These are phyloP conservation scores for Herpailurus yagouaroundi DNA, from an alignment of 2,113 vertebrate genomes.

Conservation along the genomic window DNA sequence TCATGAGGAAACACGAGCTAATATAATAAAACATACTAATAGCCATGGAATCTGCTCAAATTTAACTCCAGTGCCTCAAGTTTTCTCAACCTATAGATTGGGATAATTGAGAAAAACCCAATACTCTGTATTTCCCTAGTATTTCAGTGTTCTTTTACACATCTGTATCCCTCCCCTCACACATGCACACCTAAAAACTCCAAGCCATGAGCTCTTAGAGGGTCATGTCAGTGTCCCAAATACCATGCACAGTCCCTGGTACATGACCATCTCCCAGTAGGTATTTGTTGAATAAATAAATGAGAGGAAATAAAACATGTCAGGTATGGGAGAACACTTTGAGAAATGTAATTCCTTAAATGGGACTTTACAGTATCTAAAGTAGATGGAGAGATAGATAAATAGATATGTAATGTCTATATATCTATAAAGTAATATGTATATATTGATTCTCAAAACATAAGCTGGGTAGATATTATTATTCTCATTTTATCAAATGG, in stretches of 20 bases:
- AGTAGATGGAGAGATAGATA: neutral
- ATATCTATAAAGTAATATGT: neutral
- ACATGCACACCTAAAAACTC: neutral
- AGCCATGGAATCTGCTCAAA: neutral
- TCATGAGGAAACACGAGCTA: neutral
- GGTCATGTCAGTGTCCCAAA: neutral
- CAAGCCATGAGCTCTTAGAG: neutral
- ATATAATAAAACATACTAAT: neutral
- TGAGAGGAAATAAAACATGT: neutral
- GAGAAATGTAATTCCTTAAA: conserved; percentile 20
- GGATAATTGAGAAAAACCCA: neutral
- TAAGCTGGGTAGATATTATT: neutral
- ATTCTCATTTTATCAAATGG: neutral
- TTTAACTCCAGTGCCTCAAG: neutral
- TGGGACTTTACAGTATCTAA: neutral
- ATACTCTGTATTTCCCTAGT: neutral
- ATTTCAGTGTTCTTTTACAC: neutral
- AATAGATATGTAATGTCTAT: neutral
- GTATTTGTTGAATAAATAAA: neutral
- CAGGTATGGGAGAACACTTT: neutral
- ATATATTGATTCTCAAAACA: neutral
- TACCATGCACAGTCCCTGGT: neutral
- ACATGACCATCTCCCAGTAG: neutral
- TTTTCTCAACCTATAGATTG: neutral
- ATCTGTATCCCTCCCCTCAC: neutral